A percentile compares a stretch with the other conserved stretches of the same genome.
Conservation (phyloP, 2,113 vertebrate species). For the Hystrix cristata region DNA sequence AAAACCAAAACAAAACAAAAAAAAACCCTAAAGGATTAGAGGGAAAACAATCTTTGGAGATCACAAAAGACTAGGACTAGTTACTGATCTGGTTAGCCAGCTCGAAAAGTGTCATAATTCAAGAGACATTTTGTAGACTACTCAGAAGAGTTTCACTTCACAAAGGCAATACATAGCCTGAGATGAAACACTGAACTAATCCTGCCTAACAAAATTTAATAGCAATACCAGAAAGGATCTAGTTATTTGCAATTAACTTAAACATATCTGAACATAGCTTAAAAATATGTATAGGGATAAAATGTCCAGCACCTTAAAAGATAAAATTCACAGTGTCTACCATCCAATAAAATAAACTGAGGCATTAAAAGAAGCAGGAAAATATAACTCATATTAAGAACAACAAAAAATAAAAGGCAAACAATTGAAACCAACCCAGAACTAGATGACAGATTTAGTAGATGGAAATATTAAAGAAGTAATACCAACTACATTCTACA, state of each 20-base stretch:
- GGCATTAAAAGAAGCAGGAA: neutral
- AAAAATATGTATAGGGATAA: neutral
- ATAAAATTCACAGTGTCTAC: neutral
- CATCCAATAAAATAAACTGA: neutral
- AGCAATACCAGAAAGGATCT: neutral
- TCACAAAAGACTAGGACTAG: neutral
- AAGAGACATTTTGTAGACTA: neutral
- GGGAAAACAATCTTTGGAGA: neutral
- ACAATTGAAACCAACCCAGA: neutral
- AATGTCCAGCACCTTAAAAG: neutral
- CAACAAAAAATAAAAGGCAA: neutral
- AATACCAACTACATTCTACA: neutral
- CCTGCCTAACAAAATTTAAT: neutral
- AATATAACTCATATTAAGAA: neutral
- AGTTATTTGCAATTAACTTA: constrained; percentile 7
- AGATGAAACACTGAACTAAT: neutral
- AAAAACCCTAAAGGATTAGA: neutral
- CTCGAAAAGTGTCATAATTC: neutral
- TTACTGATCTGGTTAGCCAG: neutral
- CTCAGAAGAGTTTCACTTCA: neutral
- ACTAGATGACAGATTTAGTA: neutral
- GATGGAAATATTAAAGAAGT: neutral
- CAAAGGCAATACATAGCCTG: neutral
- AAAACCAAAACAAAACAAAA: too few species aligned
- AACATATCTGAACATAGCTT: neutral